A percentile compares a stretch with the other conserved stretches of the same genome.
Evolutionary conservation across 2,797 vertebrate genomes (phyloP).

Genomic region (Molossus alvarezi): DNA sequence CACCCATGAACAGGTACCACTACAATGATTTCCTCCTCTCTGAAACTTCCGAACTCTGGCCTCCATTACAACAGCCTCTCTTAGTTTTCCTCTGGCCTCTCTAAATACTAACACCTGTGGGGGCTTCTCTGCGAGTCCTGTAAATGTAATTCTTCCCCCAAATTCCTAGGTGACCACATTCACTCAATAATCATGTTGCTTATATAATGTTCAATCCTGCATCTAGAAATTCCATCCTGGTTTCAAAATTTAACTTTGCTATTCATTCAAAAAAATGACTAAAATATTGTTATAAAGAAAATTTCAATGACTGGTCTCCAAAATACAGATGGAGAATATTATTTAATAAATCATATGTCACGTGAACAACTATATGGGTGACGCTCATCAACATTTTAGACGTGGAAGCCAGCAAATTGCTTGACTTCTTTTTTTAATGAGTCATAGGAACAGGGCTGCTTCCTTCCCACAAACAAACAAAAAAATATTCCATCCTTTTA

Average conservation of each 20-base stretch:
- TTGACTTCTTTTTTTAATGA: conserved; percentile 26
- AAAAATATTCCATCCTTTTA: neutral
- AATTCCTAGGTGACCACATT: neutral
- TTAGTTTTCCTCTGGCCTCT: neutral
- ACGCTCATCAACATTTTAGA: neutral
- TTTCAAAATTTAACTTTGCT: neutral
- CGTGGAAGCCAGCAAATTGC: neutral
- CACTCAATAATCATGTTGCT: neutral
- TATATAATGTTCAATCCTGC: neutral
- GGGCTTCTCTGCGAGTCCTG: neutral
- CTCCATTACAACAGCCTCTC: neutral
- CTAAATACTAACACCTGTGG: neutral
- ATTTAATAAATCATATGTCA: neutral
- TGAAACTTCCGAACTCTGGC: neutral
- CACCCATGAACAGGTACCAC: neutral
- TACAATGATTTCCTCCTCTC: neutral
- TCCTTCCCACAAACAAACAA: neutral
- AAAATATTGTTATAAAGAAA: neutral
- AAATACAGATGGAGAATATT: neutral
- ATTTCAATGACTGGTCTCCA: neutral
- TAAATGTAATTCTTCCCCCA: neutral
- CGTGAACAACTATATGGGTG: neutral
- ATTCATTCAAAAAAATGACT: conserved; percentile 17
- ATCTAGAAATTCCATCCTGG: neutral
- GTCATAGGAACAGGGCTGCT: neutral